Conservation (phyloP, 2,113 vertebrate genomes). For the Orycteropus afer region DNA sequence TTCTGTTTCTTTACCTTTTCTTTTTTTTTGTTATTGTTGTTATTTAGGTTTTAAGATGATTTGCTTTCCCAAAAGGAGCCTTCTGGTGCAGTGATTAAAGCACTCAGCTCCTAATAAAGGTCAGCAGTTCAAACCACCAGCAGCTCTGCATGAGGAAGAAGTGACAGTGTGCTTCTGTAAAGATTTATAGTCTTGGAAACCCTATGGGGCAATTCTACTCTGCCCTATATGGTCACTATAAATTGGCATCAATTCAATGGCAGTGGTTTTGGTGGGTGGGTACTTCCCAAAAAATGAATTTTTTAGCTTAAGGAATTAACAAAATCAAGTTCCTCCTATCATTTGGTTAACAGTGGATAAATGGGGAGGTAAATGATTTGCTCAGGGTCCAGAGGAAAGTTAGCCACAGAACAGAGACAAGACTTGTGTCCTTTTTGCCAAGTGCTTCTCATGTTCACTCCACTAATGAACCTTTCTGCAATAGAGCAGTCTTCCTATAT, state of each 20-base stretch:
- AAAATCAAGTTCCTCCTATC: not conserved
- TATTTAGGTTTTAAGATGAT: not conserved
- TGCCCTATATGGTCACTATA: not conserved
- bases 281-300: not conserved
- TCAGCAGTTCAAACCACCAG: not conserved
- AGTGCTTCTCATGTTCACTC: not conserved
- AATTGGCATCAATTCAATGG: not conserved
- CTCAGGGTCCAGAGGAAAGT: not conserved
- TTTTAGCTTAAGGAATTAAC: conserved; percentile 49
- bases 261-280: not conserved
- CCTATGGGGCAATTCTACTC: not conserved
- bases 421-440: not conserved
- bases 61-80: not conserved
- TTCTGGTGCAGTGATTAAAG: too few species aligned
- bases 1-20: conserved; percentile 31
- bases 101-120: too few species aligned
- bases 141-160: not conserved
- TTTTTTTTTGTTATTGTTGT: not conserved
- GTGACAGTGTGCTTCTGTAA: not conserved
- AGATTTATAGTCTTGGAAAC: not conserved
- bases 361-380: conserved; percentile 3
- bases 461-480: not conserved
- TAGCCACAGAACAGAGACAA: not conserved
- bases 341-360: conserved; percentile 51
- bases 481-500: not conserved